phyloP scores from a whole-genome alignment of 2,888 invertebrate species.

The Eupeodes luniger region DNA sequence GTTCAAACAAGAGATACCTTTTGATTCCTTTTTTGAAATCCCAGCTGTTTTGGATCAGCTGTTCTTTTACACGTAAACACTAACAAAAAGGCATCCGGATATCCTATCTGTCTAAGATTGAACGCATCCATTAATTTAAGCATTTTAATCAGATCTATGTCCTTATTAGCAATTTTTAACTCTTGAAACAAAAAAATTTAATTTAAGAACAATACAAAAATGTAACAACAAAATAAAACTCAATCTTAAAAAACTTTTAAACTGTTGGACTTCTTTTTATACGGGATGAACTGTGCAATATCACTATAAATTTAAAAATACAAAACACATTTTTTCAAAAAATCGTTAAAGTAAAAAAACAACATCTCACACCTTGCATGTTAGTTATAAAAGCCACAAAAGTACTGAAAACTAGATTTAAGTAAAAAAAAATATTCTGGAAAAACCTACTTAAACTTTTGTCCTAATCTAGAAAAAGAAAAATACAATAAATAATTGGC shows the following conservation, averaged over 20 bases:
- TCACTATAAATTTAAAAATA: slow-evolving; percentile 10
- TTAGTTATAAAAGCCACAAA: slow-evolving; percentile 28
- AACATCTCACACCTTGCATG: slow-evolving; percentile 42
- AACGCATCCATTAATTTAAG: too few relatives aligned
- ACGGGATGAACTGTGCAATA: slow-evolving; percentile 36
- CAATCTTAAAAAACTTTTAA: neutral
- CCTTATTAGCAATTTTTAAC: slow-evolving; percentile 1
- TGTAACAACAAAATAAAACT: neutral
- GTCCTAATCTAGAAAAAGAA: neutral
- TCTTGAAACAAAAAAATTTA: slow-evolving; percentile 12
- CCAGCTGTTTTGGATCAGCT: too few relatives aligned
- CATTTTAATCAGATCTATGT: too few relatives aligned
- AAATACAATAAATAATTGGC: neutral
- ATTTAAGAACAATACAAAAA: neutral
- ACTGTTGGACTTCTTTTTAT: slow-evolving; percentile 36
- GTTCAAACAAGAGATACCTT: too few relatives aligned
- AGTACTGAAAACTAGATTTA: neutral
- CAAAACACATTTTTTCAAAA: neutral
- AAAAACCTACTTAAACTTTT: neutral
- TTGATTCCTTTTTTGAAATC: too few relatives aligned
- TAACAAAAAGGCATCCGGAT: too few relatives aligned
- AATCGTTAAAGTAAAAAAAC: neutral
- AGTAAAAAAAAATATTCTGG: neutral
- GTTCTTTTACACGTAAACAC: too few relatives aligned
- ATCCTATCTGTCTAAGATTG: too few relatives aligned